These are phyloP conservation scores for Hedychridium roseum DNA, from an alignment of 2,888 invertebrate species.

Conservation along the genomic window DNA sequence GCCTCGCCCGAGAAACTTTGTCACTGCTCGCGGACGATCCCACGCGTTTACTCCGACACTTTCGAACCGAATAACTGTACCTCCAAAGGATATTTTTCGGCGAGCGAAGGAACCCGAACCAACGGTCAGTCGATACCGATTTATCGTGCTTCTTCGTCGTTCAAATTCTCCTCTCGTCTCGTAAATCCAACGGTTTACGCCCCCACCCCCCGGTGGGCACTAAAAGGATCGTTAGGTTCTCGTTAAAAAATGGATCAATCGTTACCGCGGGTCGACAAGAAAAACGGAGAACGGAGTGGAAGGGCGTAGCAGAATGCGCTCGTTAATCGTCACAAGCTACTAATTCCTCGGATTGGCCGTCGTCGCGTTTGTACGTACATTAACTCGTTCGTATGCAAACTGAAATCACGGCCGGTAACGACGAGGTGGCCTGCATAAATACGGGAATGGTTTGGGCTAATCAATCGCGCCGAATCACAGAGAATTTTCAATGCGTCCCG, in stretches of 20 bases:
- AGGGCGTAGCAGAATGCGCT: constrained; percentile 17
- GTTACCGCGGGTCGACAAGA: too few relatives aligned
- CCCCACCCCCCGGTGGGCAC: too few relatives aligned
- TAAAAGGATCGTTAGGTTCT: too few relatives aligned
- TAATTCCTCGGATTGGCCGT: constrained; percentile 28
- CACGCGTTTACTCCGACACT: constrained; percentile 5
- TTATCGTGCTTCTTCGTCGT: neutral
- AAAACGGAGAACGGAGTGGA: constrained; percentile 8
- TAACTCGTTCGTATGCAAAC: constrained; percentile 27
- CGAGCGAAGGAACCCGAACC: too few relatives aligned
- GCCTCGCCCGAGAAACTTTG: constrained; percentile 8
- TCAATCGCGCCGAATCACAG: constrained; percentile 54
- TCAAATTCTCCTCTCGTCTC: too few relatives aligned
- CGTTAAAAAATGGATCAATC: too few relatives aligned
- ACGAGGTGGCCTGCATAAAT: constrained; percentile 53
- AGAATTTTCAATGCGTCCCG: constrained; percentile 46
- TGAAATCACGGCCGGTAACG: constrained; percentile 47
- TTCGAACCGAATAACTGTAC: constrained; percentile 4
- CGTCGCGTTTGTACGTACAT: constrained; percentile 25
- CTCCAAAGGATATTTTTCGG: too few relatives aligned
- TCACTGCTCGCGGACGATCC: constrained; percentile 11
- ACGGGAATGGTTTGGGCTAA: constrained; percentile 41
- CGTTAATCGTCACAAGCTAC: constrained; percentile 35
- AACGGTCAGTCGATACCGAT: neutral
- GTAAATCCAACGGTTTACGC: too few relatives aligned